A percentile compares a stretch with the other conserved stretches of the same genome.
phyloP scores from a whole-genome alignment of 2,888 invertebrate species.

The Ornithoptera priamus region DNA sequence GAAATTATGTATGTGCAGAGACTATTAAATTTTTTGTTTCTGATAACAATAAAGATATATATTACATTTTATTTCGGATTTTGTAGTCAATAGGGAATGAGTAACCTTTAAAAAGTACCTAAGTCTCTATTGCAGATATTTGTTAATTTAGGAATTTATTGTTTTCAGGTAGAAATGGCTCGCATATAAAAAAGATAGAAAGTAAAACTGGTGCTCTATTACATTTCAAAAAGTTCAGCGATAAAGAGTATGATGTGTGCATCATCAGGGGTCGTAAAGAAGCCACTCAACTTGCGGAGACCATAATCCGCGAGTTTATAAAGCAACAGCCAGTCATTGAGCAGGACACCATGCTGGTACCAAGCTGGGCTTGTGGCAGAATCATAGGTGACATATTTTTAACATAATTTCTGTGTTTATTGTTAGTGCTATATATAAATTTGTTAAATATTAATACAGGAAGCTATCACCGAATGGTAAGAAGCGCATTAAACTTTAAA shows the following conservation, averaged over 20 bases:
- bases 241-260: slow-evolving; percentile 83
- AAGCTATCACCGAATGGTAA: too few relatives aligned
- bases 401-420: background rate
- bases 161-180: slow-evolving; percentile 83
- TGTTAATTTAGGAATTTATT: too few relatives aligned
- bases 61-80: too few relatives aligned
- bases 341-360: slow-evolving; percentile 84
- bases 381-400: slow-evolving; percentile 80
- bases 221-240: slow-evolving; percentile 72
- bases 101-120: too few relatives aligned
- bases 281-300: slow-evolving; percentile 85
- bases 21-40: too few relatives aligned
- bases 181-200: slow-evolving; percentile 88
- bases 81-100: too few relatives aligned
- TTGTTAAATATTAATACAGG: too few relatives aligned
- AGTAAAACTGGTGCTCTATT: slow-evolving; percentile 84
- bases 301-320: slow-evolving; percentile 82
- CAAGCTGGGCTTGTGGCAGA: slow-evolving; percentile 83
- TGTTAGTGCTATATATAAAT: too few relatives aligned
- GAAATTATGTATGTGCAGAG: too few relatives aligned
- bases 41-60: too few relatives aligned
- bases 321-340: slow-evolving; percentile 85
- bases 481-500: too few relatives aligned
- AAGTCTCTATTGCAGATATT: too few relatives aligned
- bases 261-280: slow-evolving; percentile 85